Percentiles rank a stretch among this genome's conserved stretches.
These are phyloP conservation scores for Catagonus wagneri DNA, from an alignment of 2,113 vertebrate species.

Conservation along the genomic window DNA sequence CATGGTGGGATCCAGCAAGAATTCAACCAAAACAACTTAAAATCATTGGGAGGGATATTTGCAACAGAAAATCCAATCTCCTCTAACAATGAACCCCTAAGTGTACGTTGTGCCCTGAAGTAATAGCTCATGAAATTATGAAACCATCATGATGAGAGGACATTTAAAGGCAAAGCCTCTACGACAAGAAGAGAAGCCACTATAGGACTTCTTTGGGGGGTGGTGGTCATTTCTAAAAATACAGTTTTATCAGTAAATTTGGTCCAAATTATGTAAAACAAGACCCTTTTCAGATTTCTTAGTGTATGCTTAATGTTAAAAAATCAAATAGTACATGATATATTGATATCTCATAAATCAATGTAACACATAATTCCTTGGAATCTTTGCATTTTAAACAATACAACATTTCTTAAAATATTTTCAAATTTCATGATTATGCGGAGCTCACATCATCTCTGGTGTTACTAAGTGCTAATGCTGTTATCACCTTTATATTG, in stretches of 20 bases:
- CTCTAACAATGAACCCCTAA: neutral
- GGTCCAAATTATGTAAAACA: neutral
- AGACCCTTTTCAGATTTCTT: neutral
- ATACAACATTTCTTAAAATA: neutral
- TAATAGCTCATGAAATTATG: neutral
- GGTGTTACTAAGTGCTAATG: neutral
- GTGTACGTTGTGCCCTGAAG: neutral
- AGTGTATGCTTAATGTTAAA: neutral
- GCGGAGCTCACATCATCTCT: neutral
- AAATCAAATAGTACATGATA: neutral
- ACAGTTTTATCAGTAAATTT: neutral
- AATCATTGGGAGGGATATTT: neutral
- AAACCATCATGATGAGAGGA: neutral
- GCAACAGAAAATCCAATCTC: neutral
- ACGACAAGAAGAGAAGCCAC: neutral
- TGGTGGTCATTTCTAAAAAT: neutral
- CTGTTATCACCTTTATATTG: neutral
- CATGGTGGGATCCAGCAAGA: neutral
- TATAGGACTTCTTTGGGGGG: neutral
- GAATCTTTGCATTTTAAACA: constrained; percentile 33
- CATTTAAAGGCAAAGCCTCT: constrained; percentile 1
- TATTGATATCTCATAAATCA: neutral
- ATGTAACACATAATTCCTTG: neutral
- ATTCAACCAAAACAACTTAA: neutral
- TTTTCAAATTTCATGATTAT: neutral